phyloP scores from a whole-genome alignment of 2,888 invertebrate species.

The Gasteruption jaculator region DNA sequence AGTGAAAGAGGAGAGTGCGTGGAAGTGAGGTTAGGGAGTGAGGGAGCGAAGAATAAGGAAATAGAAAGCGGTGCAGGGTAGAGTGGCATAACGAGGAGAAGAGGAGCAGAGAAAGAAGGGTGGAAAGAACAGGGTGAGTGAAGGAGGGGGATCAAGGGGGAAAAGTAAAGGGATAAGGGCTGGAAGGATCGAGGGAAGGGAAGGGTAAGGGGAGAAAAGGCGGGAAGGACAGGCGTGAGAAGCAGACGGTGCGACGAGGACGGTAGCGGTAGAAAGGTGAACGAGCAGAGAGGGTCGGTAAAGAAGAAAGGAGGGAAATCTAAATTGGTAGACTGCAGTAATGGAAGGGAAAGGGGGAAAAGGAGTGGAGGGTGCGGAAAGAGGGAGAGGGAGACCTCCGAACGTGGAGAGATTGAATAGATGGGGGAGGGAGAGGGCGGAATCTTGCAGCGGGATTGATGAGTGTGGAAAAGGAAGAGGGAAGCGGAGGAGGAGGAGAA shows the following conservation, averaged over 20 bases:
- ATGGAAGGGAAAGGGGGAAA: too few relatives aligned
- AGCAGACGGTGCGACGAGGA: neutral
- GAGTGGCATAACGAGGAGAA: slow-evolving; percentile 5
- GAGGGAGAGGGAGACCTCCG: slow-evolving; percentile 12
- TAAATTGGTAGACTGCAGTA: too few relatives aligned
- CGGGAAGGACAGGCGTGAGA: neutral
- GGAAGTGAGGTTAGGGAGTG: too few relatives aligned
- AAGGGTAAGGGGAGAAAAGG: neutral
- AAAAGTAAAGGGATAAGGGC: too few relatives aligned
- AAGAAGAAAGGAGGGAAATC: too few relatives aligned
- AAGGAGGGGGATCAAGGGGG: too few relatives aligned
- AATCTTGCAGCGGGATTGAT: too few relatives aligned
- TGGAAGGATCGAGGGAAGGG: neutral
- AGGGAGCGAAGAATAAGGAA: neutral
- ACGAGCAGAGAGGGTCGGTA: slow-evolving; percentile 10
- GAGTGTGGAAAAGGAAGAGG: too few relatives aligned
- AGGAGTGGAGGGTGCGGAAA: too few relatives aligned
- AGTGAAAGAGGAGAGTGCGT: too few relatives aligned
- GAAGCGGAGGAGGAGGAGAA: too few relatives aligned
- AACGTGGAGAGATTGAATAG: neutral
- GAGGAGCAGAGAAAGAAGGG: slow-evolving; percentile 4
- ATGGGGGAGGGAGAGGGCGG: too few relatives aligned
- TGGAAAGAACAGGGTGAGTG: slow-evolving; percentile 1
- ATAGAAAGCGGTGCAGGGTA: slow-evolving; percentile 4
- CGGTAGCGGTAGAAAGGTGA: slow-evolving; percentile 3